Conservation (phyloP, 53 echinoderm and acorn worm species). For the Patiria pectinifera region DNA sequence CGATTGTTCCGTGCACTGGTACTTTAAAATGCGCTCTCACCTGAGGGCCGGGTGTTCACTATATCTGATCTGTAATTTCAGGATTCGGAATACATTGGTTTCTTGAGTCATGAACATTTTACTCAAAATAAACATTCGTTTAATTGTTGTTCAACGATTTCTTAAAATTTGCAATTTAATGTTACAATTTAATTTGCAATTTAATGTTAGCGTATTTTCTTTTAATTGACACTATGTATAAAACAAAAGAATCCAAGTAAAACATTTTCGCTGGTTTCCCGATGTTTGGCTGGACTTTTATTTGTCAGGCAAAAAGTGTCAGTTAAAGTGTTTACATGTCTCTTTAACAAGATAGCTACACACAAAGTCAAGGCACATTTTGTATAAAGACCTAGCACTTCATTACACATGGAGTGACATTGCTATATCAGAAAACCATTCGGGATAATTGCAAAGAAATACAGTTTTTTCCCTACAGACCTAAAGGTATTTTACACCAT, state of each 20-base stretch:
- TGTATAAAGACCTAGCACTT: not conserved
- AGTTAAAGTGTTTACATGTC: not conserved
- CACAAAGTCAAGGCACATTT: slow-evolving; percentile 7
- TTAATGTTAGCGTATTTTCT: too few relatives aligned
- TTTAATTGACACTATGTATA: not conserved
- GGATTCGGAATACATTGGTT: too few relatives aligned
- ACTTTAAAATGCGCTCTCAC: too few relatives aligned
- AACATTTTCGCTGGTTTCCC: not conserved
- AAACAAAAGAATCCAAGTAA: not conserved
- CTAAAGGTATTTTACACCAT: too few relatives aligned
- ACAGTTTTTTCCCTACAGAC: too few relatives aligned
- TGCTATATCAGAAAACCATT: not conserved
- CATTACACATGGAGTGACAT: not conserved
- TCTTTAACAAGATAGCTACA: not conserved
- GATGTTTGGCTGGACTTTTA: not conserved
- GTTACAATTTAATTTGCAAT: too few relatives aligned
- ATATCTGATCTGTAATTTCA: too few relatives aligned
- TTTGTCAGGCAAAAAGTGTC: not conserved
- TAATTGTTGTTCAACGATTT: too few relatives aligned
- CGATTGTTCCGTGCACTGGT: not conserved
- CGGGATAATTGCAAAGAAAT: not conserved
- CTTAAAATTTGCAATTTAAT: too few relatives aligned
- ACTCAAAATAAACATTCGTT: too few relatives aligned
- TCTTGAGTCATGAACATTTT: too few relatives aligned
- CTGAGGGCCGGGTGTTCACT: too few relatives aligned